Percentiles rank a stretch among this genome's conserved stretches.
phyloP scores from a whole-genome alignment of 2,797 vertebrate species.

The Liparis tanakae region DNA sequence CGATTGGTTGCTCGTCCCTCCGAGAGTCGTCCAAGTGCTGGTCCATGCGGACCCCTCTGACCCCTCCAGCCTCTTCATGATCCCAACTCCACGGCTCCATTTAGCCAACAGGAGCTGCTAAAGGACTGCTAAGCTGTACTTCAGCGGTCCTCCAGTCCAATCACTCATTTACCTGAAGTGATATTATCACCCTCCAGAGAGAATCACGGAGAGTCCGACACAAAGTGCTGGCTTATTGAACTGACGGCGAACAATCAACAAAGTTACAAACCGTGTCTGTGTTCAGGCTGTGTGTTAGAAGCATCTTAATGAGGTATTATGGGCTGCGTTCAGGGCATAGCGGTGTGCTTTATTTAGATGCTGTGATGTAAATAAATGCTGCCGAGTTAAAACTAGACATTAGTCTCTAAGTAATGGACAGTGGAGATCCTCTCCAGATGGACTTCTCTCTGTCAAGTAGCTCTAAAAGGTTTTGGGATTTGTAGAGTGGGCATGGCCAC shows the following conservation, averaged over 20 bases:
- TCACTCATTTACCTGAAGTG: constrained; percentile 85
- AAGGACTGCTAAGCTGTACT: constrained; percentile 83
- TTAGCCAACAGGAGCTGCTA: constrained; percentile 82
- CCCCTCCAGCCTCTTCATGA: constrained; percentile 81
- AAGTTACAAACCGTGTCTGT: constrained; percentile 69
- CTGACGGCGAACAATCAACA: constrained; percentile 75
- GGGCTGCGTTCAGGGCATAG: constrained; percentile 32
- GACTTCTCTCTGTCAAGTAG: constrained; percentile 81
- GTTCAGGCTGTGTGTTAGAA: constrained; percentile 27
- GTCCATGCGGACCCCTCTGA: constrained; percentile 66
- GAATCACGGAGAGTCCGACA: constrained; percentile 76
- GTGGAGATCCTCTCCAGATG: constrained; percentile 77
- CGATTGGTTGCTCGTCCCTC: constrained; percentile 75
- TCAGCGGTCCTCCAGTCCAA: constrained; percentile 82
- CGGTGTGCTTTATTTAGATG: constrained; percentile 69
- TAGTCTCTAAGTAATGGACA: constrained; percentile 78
- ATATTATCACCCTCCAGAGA: constrained; percentile 83
- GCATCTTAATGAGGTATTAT: constrained; percentile 67
- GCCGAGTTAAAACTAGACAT: constrained; percentile 73
- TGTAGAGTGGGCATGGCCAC: constrained; percentile 73
- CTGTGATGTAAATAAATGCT: constrained; percentile 76
- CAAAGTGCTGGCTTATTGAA: constrained; percentile 76
- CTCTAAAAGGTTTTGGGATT: constrained; percentile 84
- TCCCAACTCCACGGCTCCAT: constrained; percentile 79
- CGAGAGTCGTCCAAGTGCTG: constrained; percentile 73